These are phyloP conservation scores for Aquatica leii DNA, from an alignment of 2,888 invertebrate genomes.

Conservation along the genomic window DNA sequence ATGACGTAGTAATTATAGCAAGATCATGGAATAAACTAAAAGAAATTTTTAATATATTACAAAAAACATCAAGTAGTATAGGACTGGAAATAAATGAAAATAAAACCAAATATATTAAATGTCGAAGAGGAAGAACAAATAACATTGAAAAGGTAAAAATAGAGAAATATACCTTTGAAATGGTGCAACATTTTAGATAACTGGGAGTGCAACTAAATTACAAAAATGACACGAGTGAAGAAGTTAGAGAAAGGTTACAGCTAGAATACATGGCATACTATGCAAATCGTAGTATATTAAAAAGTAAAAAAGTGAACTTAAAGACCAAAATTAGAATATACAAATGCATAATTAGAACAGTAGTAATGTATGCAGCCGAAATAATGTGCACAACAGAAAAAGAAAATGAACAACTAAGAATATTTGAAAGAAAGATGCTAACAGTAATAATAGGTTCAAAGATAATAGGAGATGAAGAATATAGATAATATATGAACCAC, in stretches of 20 bases:
- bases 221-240: not conserved
- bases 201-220: not conserved
- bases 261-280: not conserved
- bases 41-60: not conserved
- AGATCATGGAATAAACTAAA: not conserved
- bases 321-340: slow-evolving; percentile 1
- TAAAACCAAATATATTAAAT: not conserved
- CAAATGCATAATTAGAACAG: not conserved
- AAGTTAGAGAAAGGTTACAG: not conserved
- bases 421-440: not conserved
- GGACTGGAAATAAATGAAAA: not conserved
- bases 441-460: not conserved
- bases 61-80: not conserved
- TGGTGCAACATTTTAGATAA: not conserved
- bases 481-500: not conserved
- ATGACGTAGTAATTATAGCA: too few species aligned
- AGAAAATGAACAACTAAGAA: too few species aligned
- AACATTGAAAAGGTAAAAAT: not conserved
- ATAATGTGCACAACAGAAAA: not conserved
- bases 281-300: not conserved
- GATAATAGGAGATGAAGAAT: too few species aligned
- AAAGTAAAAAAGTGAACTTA: not conserved
- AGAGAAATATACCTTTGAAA: not conserved
- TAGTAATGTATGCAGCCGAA: not conserved
- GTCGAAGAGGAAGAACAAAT: not conserved